phyloP scores from a whole-genome alignment of 2,888 invertebrate species.

The Latheticus oryzae region DNA sequence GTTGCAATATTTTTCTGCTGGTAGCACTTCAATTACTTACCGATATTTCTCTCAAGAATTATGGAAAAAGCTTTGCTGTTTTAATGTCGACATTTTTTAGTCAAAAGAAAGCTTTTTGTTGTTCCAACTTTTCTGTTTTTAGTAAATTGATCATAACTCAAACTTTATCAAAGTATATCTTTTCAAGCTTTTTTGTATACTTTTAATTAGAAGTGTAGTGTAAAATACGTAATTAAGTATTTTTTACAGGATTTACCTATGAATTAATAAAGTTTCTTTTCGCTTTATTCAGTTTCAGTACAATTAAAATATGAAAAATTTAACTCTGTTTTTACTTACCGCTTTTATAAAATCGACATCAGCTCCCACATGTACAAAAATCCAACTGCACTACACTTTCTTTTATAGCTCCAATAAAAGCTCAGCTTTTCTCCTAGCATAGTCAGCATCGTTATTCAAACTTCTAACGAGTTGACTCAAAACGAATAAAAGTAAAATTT shows the following conservation, averaged over 20 bases:
- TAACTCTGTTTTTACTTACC: too few relatives aligned
- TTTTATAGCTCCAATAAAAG: constrained; percentile 21
- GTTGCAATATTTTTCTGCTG: constrained; percentile 13
- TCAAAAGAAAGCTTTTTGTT: too few relatives aligned
- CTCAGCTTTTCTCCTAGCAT: constrained; percentile 14
- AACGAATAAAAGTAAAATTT: neutral
- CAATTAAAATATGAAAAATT: constrained; percentile 8
- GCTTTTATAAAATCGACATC: neutral
- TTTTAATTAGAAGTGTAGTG: too few relatives aligned
- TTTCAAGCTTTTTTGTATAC: too few relatives aligned
- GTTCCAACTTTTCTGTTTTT: too few relatives aligned
- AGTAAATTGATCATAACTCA: too few relatives aligned
- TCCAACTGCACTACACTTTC: constrained; percentile 9
- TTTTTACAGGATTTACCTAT: neutral
- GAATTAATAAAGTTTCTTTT: constrained; percentile 10
- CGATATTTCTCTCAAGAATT: too few relatives aligned
- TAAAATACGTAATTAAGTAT: too few relatives aligned
- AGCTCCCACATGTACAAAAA: constrained; percentile 5
- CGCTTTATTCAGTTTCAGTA: neutral
- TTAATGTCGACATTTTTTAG: too few relatives aligned
- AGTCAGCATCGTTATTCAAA: constrained; percentile 25
- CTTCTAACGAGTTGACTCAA: constrained; percentile 22
- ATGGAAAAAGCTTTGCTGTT: too few relatives aligned
- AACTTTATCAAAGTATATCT: too few relatives aligned
- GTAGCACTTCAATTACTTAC: constrained; percentile 18